Percentiles rank a stretch among this genome's conserved stretches.
Evolutionary conservation across 2,113 vertebrate genomes (phyloP).

Genomic region (Prietella phreatophila): DNA sequence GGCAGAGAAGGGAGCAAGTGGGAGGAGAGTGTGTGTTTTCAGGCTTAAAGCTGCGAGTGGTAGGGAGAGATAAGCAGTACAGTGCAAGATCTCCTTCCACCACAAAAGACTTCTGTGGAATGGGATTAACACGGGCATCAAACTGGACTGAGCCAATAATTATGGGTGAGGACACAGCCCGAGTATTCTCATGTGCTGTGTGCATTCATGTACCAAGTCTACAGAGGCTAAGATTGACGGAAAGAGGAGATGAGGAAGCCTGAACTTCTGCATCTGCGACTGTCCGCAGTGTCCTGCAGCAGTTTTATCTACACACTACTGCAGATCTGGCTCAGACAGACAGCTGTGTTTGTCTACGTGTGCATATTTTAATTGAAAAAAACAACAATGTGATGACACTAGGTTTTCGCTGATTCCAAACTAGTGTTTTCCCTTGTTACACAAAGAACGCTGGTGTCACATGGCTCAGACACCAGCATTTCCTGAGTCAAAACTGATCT

Average conservation of each 20-base stretch:
- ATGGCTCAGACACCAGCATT: background rate
- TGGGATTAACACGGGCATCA: conserved; percentile 31
- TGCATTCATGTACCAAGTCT: background rate
- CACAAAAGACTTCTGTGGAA: conserved; percentile 5
- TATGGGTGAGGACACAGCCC: background rate
- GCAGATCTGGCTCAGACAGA: background rate
- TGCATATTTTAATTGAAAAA: background rate
- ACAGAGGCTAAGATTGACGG: background rate
- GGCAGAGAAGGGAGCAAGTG: background rate
- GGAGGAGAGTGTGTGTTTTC: background rate
- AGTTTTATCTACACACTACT: background rate
- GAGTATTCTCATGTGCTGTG: background rate
- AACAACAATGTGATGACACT: background rate
- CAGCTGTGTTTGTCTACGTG: background rate
- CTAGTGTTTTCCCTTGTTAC: background rate
- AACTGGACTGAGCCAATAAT: conserved; percentile 20
- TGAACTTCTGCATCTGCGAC: background rate
- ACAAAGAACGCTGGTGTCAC: background rate
- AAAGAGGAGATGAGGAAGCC: background rate
- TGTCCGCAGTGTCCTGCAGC: background rate
- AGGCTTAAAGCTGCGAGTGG: conserved; percentile 9
- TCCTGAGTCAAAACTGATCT: background rate
- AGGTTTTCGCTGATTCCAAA: conserved; percentile 5
- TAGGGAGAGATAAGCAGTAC: conserved; percentile 32
- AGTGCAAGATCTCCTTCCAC: conserved; percentile 1